Evolutionary conservation across 2,797 vertebrate species (phyloP).

Genomic region (Hybognathus amarus): DNA sequence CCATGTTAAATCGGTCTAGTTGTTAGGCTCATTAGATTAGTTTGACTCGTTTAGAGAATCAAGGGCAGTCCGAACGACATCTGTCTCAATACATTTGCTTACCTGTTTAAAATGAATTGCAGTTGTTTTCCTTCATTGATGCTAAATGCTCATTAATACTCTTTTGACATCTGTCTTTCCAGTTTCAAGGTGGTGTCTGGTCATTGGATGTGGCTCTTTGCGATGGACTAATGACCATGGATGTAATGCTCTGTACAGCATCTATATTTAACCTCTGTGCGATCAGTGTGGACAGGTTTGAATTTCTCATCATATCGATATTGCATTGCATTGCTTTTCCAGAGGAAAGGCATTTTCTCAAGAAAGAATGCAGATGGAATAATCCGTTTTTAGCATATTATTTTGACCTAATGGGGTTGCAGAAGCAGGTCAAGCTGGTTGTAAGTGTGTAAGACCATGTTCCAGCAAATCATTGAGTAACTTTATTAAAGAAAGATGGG

Average conservation of each 20-base stretch:
- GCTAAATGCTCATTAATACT: neutral
- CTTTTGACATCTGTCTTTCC: constrained; percentile 40
- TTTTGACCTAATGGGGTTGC: constrained; percentile 23
- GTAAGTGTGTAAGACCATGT: neutral
- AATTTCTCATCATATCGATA: constrained; percentile 14
- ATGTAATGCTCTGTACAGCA: constrained; percentile 95
- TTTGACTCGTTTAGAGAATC: constrained; percentile 16
- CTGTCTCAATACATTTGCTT: neutral
- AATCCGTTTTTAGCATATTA: constrained; percentile 35
- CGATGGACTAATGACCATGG: constrained; percentile 93
- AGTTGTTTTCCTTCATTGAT: neutral
- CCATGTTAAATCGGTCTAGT: constrained; percentile 47
- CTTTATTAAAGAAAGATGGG: constrained; percentile 1
- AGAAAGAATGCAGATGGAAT: constrained; percentile 24
- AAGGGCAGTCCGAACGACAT: constrained; percentile 22
- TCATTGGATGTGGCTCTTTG: constrained; percentile 83
- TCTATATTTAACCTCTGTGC: constrained; percentile 98
- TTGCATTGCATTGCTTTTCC: neutral
- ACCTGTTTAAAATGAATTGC: too few relatives aligned
- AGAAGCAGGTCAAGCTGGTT: constrained; percentile 6
- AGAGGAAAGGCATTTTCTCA: constrained; percentile 26
- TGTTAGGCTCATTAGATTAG: constrained; percentile 30
- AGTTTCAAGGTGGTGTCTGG: constrained; percentile 94
- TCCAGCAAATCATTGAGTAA: neutral
- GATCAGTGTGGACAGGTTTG: constrained; percentile 93